Evolutionary conservation across 2,113 vertebrate species (phyloP).

Genomic region (Genyomyrus donnyi): DNA sequence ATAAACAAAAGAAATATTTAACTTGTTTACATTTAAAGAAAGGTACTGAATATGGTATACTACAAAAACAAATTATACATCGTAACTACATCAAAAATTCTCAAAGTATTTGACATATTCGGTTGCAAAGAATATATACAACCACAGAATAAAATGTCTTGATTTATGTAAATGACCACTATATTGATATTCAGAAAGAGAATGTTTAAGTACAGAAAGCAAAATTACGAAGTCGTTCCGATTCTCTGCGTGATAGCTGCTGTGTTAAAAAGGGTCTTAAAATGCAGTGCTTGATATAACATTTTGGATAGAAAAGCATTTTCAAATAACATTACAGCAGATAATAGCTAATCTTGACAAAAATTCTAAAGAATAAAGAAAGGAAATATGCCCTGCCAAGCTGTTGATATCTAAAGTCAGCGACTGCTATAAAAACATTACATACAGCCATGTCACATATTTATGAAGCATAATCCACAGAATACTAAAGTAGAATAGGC

Average conservation of each 20-base stretch:
- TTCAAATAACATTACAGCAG: slow-evolving; percentile 26
- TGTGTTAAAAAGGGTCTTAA: slow-evolving; percentile 22
- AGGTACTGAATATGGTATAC: background rate
- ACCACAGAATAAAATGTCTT: background rate
- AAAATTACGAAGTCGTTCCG: background rate
- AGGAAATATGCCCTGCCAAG: slow-evolving; percentile 24
- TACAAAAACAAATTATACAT: background rate
- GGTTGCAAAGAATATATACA: background rate
- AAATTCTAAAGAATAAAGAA: slow-evolving; percentile 13
- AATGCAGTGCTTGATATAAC: background rate
- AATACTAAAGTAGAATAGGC: slow-evolving; percentile 44
- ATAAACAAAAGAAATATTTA: background rate
- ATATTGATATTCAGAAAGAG: background rate
- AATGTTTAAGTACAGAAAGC: background rate
- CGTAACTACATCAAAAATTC: background rate
- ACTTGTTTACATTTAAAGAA: background rate
- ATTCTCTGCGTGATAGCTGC: background rate
- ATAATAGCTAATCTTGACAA: slow-evolving; percentile 34
- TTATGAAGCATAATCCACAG: slow-evolving; percentile 48
- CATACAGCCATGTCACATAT: slow-evolving; percentile 59
- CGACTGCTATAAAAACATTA: slow-evolving; percentile 46
- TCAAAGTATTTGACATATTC: background rate
- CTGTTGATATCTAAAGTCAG: slow-evolving; percentile 37
- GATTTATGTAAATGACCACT: background rate
- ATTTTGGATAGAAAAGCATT: slow-evolving; percentile 17